These are phyloP conservation scores for Biston stratarius DNA, from an alignment of 2,888 invertebrate species.

Conservation along the genomic window DNA sequence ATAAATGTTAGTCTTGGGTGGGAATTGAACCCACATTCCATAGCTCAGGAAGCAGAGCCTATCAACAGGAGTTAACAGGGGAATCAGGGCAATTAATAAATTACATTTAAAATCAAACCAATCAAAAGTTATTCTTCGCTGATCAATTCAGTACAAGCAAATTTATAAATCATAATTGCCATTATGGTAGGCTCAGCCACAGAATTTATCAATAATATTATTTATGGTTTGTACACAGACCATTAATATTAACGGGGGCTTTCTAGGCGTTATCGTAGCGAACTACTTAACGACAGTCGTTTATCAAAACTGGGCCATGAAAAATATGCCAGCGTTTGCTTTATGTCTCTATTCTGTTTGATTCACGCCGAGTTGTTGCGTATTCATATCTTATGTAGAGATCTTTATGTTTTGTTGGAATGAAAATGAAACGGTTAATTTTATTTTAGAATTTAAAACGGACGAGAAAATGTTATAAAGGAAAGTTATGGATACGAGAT, in stretches of 20 bases:
- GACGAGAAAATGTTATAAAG: background rate
- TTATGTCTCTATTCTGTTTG: slow-evolving; percentile 35
- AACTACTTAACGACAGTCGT: slow-evolving; percentile 47
- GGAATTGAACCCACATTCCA: too few species aligned
- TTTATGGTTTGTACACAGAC: slow-evolving; percentile 41
- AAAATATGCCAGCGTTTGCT: slow-evolving; percentile 51
- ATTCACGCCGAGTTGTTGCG: slow-evolving; percentile 1
- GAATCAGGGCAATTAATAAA: too few species aligned
- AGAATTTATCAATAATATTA: slow-evolving; percentile 39
- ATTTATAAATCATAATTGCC: slow-evolving; percentile 39
- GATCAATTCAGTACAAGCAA: slow-evolving; percentile 5
- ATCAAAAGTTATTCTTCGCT: background rate
- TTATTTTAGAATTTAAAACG: background rate
- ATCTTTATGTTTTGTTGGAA: slow-evolving; percentile 14
- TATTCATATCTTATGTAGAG: slow-evolving; percentile 13
- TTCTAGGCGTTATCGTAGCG: slow-evolving; percentile 53
- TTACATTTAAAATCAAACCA: too few species aligned
- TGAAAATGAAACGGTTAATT: slow-evolving; percentile 2
- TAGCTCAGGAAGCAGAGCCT: too few species aligned
- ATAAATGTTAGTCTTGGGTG: too few species aligned
- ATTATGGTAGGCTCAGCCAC: slow-evolving; percentile 32
- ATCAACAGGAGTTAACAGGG: too few species aligned
- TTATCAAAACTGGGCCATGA: slow-evolving; percentile 63
- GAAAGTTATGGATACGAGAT: too few species aligned
- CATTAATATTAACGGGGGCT: slow-evolving; percentile 55